Conservation (phyloP, 2,888 invertebrate species). For the Heliconius sara region DNA sequence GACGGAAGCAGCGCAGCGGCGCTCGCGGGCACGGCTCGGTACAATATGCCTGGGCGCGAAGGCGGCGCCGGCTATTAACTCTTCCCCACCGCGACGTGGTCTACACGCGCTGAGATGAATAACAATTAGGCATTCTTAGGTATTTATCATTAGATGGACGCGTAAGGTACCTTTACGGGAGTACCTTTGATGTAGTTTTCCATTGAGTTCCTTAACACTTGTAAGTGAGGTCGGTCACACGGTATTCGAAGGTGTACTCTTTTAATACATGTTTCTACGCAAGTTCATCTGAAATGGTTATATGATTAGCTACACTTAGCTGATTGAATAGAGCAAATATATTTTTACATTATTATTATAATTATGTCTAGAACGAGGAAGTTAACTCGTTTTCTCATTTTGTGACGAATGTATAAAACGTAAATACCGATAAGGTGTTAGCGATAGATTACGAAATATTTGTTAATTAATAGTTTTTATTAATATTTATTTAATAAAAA, state of each 20-base stretch:
- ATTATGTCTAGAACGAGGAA: conserved; percentile 10
- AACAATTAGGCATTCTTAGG: conserved; percentile 80
- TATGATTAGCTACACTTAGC: conserved; percentile 27
- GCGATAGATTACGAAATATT: neutral
- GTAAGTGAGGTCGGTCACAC: conserved; percentile 43
- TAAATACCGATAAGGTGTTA: neutral
- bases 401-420: neutral
- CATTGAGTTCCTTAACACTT: conserved; percentile 47
- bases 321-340: conserved; percentile 12
- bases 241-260: conserved; percentile 34
- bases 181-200: conserved; percentile 53
- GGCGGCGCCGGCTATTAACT: conserved; percentile 84
- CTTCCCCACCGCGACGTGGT: conserved; percentile 83
- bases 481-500: neutral
- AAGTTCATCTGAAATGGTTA: conserved; percentile 18
- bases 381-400: neutral
- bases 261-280: conserved; percentile 33
- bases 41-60: conserved; percentile 83
- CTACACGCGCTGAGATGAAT: conserved; percentile 83
- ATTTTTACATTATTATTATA: conserved; percentile 8
- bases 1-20: conserved; percentile 72
- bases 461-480: neutral
- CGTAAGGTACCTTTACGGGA: conserved; percentile 49
- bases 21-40: conserved; percentile 79
- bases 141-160: conserved; percentile 60